Base-by-base conservation (phyloP, 2,113 vertebrate species). In the Macrotis lagotis region DNA sequence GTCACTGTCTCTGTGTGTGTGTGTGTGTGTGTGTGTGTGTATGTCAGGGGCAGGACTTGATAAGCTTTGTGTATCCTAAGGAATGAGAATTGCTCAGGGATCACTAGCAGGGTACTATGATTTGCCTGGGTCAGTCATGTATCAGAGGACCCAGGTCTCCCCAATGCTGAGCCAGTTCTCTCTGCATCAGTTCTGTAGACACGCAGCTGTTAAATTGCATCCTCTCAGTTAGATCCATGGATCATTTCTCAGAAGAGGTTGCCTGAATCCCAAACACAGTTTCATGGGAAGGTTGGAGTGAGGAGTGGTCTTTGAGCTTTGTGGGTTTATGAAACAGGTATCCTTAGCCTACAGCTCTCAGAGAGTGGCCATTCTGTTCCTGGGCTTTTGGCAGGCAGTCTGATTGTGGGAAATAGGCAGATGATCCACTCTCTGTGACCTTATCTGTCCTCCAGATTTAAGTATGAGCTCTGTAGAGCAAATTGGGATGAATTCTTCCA, bases 231-330 rank as follows among this genome's bases (percentile, higher is more conserved):
- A 0, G 0, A 1, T 0, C 0, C 3, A 44, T 49, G 50, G 19
- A 90, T 31, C 50, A 4, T 48, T 14, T 74, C 31, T 90, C 52
- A 25, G 26, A 74, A 95, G 7, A 1, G 25, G 47, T 10, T 37
- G 47, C 26, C 26, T 0, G 24, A 5, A 55, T 22, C 48, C 31
- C 51, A 48, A 4, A 49, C 25, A 25, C 47, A 48, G 88, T 52
- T 88, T 90, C n/a, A 91, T 0, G 0, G 88, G 88, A 89, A 88
- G 53, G n/a, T 52, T 31, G 37, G 1, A 48, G 88, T 3, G n/a
- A 37, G 2, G 0, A 0, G 49, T 50, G 0, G 0, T 2, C 8
- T 0, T 0, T 0, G 2, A 3, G 0, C 24, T 31, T 2, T 44
- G 0, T 25, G 3, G 52, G 51, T 8, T 28, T 1, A 6, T 4